Percentiles rank a stretch among this genome's conserved stretches.
phyloP scores from a whole-genome alignment of 2,888 invertebrate genomes.

The Eueremaeus valkanovi region DNA sequence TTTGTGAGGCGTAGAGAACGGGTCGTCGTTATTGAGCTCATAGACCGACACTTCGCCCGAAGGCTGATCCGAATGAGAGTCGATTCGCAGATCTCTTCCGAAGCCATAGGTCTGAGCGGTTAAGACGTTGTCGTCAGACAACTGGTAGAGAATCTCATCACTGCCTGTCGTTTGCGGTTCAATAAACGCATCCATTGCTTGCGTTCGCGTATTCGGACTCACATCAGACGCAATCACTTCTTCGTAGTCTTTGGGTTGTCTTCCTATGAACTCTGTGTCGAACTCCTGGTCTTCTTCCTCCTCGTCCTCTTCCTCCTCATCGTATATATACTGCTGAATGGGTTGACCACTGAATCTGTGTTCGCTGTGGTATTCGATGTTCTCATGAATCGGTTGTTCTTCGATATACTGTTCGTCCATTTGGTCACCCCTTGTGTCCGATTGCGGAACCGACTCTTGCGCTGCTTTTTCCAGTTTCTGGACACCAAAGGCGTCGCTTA shows the following conservation, averaged over 20 bases:
- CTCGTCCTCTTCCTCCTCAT: constrained; percentile 2
- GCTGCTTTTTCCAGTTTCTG: not conserved
- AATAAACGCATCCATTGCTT: not conserved
- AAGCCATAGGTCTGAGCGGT: constrained; percentile 26
- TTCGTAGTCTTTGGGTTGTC: not conserved
- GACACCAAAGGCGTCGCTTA: not conserved
- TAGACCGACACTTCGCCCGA: not conserved
- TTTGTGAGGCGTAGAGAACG: constrained; percentile 16
- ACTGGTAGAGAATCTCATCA: constrained; percentile 10
- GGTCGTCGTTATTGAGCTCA: constrained; percentile 7
- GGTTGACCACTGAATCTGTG: constrained; percentile 1
- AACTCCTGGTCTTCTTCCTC: not conserved
- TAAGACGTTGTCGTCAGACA: constrained; percentile 9
- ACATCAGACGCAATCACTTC: not conserved
- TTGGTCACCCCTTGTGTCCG: not conserved
- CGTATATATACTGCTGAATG: constrained; percentile 3
- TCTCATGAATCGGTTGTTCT: not conserved
- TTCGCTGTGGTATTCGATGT: not conserved
- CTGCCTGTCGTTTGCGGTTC: not conserved
- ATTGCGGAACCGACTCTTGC: not conserved
- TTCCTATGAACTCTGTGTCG: not conserved
- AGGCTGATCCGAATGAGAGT: not conserved
- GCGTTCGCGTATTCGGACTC: not conserved
- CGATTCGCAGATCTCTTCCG: constrained; percentile 8
- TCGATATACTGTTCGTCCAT: not conserved